Evolutionary conservation across 2,888 invertebrate genomes (phyloP), one percentile per base, ranked within the genome.

Genomic region (Amorpha juglandis): DNA sequence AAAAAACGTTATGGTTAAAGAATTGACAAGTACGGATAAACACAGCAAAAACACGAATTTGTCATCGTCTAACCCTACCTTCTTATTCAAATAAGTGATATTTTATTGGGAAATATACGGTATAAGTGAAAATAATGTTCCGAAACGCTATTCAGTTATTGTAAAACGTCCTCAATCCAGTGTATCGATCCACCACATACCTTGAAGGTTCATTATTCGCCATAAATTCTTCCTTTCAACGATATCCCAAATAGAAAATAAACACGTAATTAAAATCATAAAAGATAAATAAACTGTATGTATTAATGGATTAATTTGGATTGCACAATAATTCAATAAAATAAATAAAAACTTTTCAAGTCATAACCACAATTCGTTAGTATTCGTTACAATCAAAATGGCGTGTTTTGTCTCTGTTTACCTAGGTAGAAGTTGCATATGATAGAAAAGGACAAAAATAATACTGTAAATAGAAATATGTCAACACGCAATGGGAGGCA

Each of bases 351-450:
- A 81, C 78, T 80, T 81, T 83, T 78, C 72, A 79, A 82, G 78
- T 80, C 82, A 83, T 86, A 86, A 87, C 86, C 90, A 90, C 91
- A 85, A 88, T 89, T 89, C 92, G 93, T 92, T 92, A 92, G 77
- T 88, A 87, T 88, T 87, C 92, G 93, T 93, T 93, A 92, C 81
- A 91, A 86, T 91, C 89, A 91, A 93, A 92, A 81, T 80, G 73
- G 78, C 77, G 77, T 71, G 73, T 83, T 63, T 51, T 65, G 74
- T 75, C 6, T 88, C 80, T 81, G 68, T 82, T 79, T 68, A 27
- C 42, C 72, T n/a, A n/a, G 55, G 1, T 1, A 0, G 8, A 63
- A 70, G 70, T 38, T 1, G 0, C 1, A 0, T 6, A 62, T 19
- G 82, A 63, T 35, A 70, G 77, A 92, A 78, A 79, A 87, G 88